phyloP scores from a whole-genome alignment of 1,140 invertebrate species.

The Mizuhopecten yessoensis region DNA sequence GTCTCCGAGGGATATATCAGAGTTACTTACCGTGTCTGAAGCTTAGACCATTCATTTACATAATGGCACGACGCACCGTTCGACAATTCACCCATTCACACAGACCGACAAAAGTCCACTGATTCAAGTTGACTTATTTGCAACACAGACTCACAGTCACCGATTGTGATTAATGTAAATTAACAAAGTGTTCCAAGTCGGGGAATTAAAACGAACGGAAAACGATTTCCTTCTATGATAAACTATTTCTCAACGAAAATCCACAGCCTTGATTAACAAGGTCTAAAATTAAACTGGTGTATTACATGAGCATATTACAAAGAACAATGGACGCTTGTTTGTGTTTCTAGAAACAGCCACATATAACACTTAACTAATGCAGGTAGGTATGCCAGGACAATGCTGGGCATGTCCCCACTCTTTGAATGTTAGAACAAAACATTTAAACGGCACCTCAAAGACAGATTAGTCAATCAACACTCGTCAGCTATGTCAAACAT shows the following conservation, averaged over 20 bases:
- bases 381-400: slow-evolving; percentile 1
- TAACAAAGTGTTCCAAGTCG: not conserved
- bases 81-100: not conserved
- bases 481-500: slow-evolving; percentile 11
- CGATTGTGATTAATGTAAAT: not conserved
- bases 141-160: not conserved
- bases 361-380: not conserved
- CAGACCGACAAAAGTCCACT: not conserved
- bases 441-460: slow-evolving; percentile 32
- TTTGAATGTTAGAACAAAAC: slow-evolving; percentile 21
- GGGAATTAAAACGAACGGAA: not conserved
- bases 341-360: not conserved
- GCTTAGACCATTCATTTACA: not conserved
- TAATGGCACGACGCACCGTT: not conserved
- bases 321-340: not conserved
- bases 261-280: not conserved
- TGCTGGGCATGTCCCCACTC: not conserved
- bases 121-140: too few species aligned
- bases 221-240: not conserved
- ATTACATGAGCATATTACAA: not conserved
- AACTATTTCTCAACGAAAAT: slow-evolving; percentile 10
- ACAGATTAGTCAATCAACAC: not conserved
- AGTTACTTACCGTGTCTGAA: not conserved
- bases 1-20: not conserved
- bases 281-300: not conserved